These are phyloP conservation scores for Drosophila bifasciata DNA, from an alignment of 1,140 invertebrate species.

Conservation along the genomic window DNA sequence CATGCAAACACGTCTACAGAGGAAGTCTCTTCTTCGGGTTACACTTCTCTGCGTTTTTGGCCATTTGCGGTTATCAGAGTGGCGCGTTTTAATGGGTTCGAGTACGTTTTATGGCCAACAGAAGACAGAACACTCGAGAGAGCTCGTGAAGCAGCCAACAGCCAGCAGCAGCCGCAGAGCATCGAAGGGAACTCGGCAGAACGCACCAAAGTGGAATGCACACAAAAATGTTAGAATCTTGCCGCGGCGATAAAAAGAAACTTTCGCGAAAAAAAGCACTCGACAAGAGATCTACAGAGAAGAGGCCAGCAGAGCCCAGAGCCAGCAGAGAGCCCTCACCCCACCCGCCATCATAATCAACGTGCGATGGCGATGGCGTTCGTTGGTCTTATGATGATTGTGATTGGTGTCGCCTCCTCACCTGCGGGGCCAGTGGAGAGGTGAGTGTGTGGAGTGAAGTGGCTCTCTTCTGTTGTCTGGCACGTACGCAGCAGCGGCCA, in stretches of 20 bases:
- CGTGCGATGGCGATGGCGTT: conserved; percentile 59
- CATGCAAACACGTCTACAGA: conserved; percentile 67
- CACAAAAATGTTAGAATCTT: conserved; percentile 82
- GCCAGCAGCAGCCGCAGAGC: background rate
- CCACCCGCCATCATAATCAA: conserved; percentile 69
- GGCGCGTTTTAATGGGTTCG: conserved; percentile 81
- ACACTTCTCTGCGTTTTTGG: conserved; percentile 46
- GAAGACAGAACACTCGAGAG: conserved; percentile 66
- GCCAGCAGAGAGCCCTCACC: no score
- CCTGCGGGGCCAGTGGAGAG: background rate
- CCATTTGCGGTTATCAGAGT: conserved; percentile 80
- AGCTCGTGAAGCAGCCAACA: background rate
- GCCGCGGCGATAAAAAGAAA: conserved; percentile 68
- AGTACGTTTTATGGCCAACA: conserved; percentile 74
- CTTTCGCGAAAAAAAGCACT: conserved; percentile 57
- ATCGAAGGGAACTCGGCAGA: conserved; percentile 14
- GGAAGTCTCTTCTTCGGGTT: conserved; percentile 18
- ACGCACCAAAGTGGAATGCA: conserved; percentile 81
- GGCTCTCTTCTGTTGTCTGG: conserved; percentile 27
- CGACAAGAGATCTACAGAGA: conserved; percentile 34
- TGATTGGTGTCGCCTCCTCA: conserved; percentile 72
- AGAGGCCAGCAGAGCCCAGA: conserved; percentile 18
- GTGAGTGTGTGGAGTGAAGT: no score
- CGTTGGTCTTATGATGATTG: conserved; percentile 73
- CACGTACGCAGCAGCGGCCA: conserved; percentile 57